phyloP scores from a whole-genome alignment of 1,140 invertebrate genomes.

The Heliconius melpomene region DNA sequence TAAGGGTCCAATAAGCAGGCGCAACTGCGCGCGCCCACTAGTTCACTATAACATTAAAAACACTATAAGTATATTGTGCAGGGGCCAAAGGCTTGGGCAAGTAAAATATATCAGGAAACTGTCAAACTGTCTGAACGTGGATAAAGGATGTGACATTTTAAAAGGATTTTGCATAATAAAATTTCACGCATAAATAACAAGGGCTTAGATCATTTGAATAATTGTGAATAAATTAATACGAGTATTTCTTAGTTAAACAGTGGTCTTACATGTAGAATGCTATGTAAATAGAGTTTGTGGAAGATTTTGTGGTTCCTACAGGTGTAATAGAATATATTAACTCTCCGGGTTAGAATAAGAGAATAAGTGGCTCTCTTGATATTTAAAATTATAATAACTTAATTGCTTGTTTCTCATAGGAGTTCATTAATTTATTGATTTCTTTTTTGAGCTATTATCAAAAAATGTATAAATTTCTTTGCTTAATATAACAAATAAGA shows the following conservation, averaged over 20 bases:
- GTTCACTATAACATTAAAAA: too few relatives aligned
- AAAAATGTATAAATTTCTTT: too few relatives aligned
- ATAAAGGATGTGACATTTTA: conserved; percentile 20
- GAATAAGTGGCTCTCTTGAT: background rate
- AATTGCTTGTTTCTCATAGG: too few relatives aligned
- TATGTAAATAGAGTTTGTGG: conserved; percentile 18
- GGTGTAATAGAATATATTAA: background rate
- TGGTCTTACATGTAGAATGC: conserved; percentile 24
- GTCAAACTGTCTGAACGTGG: conserved; percentile 15
- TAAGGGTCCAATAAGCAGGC: too few relatives aligned
- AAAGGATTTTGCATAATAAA: conserved; percentile 28
- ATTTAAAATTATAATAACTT: background rate
- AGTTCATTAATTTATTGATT: too few relatives aligned
- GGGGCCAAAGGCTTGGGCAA: background rate
- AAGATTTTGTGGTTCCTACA: background rate
- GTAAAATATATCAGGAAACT: background rate
- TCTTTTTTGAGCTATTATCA: too few relatives aligned
- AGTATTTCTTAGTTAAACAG: conserved; percentile 14
- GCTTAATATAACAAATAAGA: too few relatives aligned
- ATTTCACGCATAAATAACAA: conserved; percentile 30
- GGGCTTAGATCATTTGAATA: conserved; percentile 30
- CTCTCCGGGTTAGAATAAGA: background rate
- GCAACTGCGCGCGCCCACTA: too few relatives aligned
- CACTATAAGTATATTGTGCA: too few relatives aligned
- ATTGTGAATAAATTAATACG: conserved; percentile 30